Conservation (phyloP, 2,888 invertebrate species). For the Elaeidobius kamerunicus region DNA sequence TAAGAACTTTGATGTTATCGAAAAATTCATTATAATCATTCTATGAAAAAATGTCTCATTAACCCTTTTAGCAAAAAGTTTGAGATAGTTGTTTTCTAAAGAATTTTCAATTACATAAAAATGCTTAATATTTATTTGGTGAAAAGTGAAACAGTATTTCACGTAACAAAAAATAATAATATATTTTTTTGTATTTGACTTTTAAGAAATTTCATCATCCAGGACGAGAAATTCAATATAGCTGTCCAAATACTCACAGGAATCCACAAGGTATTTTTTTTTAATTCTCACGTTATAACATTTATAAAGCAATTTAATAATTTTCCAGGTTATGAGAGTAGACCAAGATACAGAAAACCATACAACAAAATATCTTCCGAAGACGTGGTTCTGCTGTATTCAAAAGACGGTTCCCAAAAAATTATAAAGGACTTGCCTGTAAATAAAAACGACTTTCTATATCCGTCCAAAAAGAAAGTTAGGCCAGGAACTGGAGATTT, state of each 20-base stretch:
- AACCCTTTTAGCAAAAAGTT: too few species aligned
- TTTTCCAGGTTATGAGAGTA: constrained; percentile 18
- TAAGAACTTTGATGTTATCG: too few species aligned
- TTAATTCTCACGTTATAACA: neutral
- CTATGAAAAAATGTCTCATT: too few species aligned
- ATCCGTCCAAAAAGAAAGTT: constrained; percentile 36
- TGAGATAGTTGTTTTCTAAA: too few species aligned
- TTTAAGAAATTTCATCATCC: constrained; percentile 32
- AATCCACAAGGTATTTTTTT: constrained; percentile 17
- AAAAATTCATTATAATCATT: too few species aligned
- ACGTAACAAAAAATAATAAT: neutral
- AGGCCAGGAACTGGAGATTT: constrained; percentile 30
- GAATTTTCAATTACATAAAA: too few species aligned
- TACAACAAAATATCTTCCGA: constrained; percentile 29
- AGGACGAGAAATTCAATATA: constrained; percentile 24
- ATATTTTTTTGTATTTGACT: neutral
- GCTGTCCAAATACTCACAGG: constrained; percentile 29
- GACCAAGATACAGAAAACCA: constrained; percentile 10
- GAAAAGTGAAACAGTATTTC: too few species aligned
- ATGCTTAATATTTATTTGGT: too few species aligned
- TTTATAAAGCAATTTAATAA: neutral
- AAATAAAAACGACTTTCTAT: constrained; percentile 35
- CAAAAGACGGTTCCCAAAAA: constrained; percentile 31
- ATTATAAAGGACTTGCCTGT: constrained; percentile 31
- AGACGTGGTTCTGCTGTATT: constrained; percentile 33